phyloP scores from a whole-genome alignment of 2,888 invertebrate species.

The Allophyes oxyacanthae region DNA sequence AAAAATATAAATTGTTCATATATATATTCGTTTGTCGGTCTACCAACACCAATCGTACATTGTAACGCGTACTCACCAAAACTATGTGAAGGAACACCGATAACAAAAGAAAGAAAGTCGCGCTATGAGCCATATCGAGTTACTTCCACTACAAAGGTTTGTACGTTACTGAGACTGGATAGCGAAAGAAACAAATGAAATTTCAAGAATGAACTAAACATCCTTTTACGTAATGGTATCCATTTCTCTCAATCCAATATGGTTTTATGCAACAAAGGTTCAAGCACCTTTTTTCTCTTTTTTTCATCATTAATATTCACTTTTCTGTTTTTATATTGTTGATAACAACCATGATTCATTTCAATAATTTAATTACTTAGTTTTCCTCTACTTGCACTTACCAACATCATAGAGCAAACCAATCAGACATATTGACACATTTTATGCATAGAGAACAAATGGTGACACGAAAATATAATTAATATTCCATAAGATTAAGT shows the following conservation, averaged over 20 bases:
- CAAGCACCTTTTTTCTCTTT: conserved; percentile 2
- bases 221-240: conserved; percentile 63
- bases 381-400: no score
- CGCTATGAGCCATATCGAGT: conserved; percentile 64
- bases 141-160: conserved; percentile 51
- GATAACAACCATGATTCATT: no score
- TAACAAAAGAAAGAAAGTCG: conserved; percentile 53
- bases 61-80: conserved; percentile 51
- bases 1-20: conserved; percentile 26
- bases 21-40: conserved; percentile 21
- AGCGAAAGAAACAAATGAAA: conserved; percentile 56
- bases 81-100: conserved; percentile 49
- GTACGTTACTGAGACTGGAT: conserved; percentile 54
- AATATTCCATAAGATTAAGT: conserved; percentile 29
- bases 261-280: conserved; percentile 40
- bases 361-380: no score
- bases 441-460: not conserved
- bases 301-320: no score
- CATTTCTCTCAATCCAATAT: conserved; percentile 53
- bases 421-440: not conserved
- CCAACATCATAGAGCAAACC: no score
- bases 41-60: conserved; percentile 10
- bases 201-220: conserved; percentile 72
- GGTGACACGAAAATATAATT: conserved; percentile 20
- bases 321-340: no score